These are phyloP conservation scores for Mandrillus leucophaeus DNA, from an alignment of 2,113 vertebrate genomes.

Conservation along the genomic window DNA sequence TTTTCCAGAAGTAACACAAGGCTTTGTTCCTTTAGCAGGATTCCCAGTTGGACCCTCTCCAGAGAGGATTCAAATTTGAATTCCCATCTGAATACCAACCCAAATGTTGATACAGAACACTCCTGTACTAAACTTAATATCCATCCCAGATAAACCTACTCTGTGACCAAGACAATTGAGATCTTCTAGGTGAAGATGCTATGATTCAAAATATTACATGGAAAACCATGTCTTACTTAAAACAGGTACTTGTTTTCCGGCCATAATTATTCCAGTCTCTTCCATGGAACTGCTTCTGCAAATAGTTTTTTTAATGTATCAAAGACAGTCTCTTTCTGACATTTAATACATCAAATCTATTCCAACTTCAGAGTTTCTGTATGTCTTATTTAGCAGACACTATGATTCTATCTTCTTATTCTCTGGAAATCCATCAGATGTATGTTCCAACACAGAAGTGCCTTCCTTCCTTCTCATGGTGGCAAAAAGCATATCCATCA, in stretches of 20 bases:
- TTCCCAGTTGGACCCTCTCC: neutral
- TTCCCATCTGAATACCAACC: neutral
- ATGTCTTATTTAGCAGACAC: neutral
- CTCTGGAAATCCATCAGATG: slow-evolving; percentile 70
- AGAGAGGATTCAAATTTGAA: neutral
- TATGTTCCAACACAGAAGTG: slow-evolving; percentile 61
- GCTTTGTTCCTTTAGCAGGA: neutral
- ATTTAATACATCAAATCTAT: slow-evolving; percentile 40
- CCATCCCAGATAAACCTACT: slow-evolving; percentile 9
- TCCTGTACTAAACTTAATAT: neutral
- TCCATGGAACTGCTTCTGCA: slow-evolving; percentile 41
- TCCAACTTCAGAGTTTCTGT: neutral
- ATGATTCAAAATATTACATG: slow-evolving; percentile 31
- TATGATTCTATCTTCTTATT: slow-evolving; percentile 23
- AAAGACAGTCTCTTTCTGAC: slow-evolving; percentile 15
- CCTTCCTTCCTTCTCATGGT: slow-evolving; percentile 88
- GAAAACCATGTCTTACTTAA: slow-evolving; percentile 45
- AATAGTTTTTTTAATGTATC: neutral
- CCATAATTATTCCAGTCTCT: slow-evolving; percentile 39
- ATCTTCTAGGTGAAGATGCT: slow-evolving; percentile 6
- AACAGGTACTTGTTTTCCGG: slow-evolving; percentile 18
- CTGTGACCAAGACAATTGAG: neutral
- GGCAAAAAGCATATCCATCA: slow-evolving; percentile 97
- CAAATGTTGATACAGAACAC: neutral
- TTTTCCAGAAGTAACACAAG: neutral